A percentile compares a stretch with the other conserved stretches of the same genome.
phyloP scores from a whole-genome alignment of 1,140 invertebrate genomes.

The Apis dorsata region DNA sequence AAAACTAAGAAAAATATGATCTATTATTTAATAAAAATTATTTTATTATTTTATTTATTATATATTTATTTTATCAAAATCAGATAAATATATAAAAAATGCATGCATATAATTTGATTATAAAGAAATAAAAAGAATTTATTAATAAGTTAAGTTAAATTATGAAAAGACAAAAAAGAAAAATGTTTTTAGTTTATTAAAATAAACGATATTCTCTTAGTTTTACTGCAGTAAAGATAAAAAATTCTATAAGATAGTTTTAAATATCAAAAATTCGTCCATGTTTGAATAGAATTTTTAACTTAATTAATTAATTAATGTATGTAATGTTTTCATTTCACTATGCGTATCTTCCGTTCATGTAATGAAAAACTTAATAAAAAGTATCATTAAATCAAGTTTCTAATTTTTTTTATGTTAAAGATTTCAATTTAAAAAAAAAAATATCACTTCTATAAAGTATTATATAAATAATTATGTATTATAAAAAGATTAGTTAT shows the following conservation, averaged over 20 bases:
- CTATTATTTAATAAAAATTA: not conserved
- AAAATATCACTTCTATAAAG: constrained; percentile 1
- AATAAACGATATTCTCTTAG: constrained; percentile 29
- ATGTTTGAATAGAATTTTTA: constrained; percentile 18
- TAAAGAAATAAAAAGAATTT: not conserved
- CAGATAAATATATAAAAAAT: not conserved
- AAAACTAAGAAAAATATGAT: constrained; percentile 32
- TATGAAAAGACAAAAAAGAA: not conserved
- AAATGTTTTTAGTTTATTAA: constrained; percentile 15
- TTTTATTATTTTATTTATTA: too few relatives aligned
- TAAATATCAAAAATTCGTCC: constrained; percentile 32
- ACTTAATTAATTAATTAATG: constrained; percentile 1
- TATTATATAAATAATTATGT: constrained; percentile 32
- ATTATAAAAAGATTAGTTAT: not conserved
- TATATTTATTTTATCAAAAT: too few relatives aligned
- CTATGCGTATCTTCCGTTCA: constrained; percentile 16
- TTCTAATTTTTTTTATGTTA: not conserved
- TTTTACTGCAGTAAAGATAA: constrained; percentile 34
- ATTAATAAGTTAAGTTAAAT: constrained; percentile 26
- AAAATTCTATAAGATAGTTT: constrained; percentile 22
- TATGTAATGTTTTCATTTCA: constrained; percentile 25
- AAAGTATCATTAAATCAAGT: constrained; percentile 9
- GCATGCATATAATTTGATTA: not conserved
- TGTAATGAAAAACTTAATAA: constrained; percentile 46
- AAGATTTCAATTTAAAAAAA: not conserved